Base-by-base conservation (phyloP, 2,797 vertebrate genomes). In the Myotis findleyi region DNA sequence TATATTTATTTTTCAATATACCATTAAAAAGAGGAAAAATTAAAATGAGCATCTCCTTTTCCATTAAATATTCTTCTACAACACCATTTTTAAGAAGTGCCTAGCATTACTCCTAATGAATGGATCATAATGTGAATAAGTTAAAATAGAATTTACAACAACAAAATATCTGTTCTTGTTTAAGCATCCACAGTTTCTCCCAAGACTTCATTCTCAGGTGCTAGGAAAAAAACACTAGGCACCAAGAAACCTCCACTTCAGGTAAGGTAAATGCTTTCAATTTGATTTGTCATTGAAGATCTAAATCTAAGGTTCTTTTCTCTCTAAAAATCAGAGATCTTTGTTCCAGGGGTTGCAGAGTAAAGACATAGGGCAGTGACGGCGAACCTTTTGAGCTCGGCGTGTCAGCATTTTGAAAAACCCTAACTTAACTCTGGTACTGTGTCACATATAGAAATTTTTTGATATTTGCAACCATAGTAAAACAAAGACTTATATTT, bases 181-280 rank as follows among this genome's bases (percentile, higher is more conserved):
- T 27, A 88, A 89, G 81, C 25, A 89, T 12, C 44, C 76, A 33
- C 57, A 92, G 13, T 81, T 73, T 94, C 69, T 89, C 87, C 77
- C 38, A 69, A 82, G 51, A 91, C 71, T 77, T 80, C 77, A 77
- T 51, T 55, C 69, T 96, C 89, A 27, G 68, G 87, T 79, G 17
- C 83, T 77, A 73, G 82, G 44, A 89, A 83, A 75, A 41, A 71
- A 33, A 81, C 27, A 36, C 17, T 66, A 0, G 12, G 55, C 23
- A 66, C n/a, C 38, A 94, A 87, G 55, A 71, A 90, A 95, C 6
- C 83, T 71, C 72, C 68, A 5, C 30, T 93, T 36, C 88, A 93
- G 96, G 87, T 95, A 91, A 87, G 91, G 69, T 30, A 73, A 87
- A 80, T 36, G 33, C 36, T 90, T 69, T 75, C 86, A 89, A 89